Evolutionary conservation across 2,888 invertebrate genomes (phyloP).

Genomic region (Drosophila hawaiiensis): DNA sequence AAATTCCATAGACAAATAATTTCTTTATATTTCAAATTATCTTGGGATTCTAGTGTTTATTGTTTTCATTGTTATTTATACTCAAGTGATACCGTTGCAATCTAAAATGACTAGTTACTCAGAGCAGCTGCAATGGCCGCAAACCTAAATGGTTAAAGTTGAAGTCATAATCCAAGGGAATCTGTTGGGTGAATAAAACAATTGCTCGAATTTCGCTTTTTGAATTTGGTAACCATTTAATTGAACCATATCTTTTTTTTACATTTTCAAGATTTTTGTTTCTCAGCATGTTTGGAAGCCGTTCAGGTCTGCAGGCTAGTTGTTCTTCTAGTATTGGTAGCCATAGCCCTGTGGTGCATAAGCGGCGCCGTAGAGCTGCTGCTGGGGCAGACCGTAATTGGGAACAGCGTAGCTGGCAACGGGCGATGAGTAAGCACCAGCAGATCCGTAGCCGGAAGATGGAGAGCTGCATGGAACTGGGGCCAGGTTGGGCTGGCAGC

Average conservation of each 20-base stretch:
- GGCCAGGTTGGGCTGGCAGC: conserved; percentile 78
- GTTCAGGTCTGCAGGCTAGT: conserved; percentile 10
- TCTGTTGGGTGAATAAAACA: conserved; percentile 19
- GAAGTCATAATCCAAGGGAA: background rate
- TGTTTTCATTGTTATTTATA: background rate
- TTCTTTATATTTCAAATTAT: background rate
- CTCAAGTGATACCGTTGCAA: background rate
- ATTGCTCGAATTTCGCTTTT: conserved; percentile 21
- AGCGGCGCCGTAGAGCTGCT: conserved; percentile 58
- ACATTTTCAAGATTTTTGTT: conserved; percentile 42
- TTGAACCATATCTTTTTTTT: conserved; percentile 50
- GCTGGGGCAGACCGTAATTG: conserved; percentile 69
- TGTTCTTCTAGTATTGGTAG: conserved; percentile 56
- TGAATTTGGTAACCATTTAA: conserved; percentile 25
- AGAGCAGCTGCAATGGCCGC: conserved; percentile 18
- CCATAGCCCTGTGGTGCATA: conserved; percentile 65
- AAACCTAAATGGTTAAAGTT: background rate
- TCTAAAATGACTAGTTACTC: background rate
- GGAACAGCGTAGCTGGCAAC: conserved; percentile 72
- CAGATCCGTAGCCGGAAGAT: conserved; percentile 66
- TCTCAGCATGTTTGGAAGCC: conserved; percentile 29
- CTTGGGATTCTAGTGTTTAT: background rate
- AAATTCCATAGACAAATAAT: background rate
- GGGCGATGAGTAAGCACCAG: conserved; percentile 79
- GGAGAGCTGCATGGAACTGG: conserved; percentile 76